These are phyloP conservation scores for Falco berigora DNA, from an alignment of 2,797 vertebrate species.

Conservation along the genomic window DNA sequence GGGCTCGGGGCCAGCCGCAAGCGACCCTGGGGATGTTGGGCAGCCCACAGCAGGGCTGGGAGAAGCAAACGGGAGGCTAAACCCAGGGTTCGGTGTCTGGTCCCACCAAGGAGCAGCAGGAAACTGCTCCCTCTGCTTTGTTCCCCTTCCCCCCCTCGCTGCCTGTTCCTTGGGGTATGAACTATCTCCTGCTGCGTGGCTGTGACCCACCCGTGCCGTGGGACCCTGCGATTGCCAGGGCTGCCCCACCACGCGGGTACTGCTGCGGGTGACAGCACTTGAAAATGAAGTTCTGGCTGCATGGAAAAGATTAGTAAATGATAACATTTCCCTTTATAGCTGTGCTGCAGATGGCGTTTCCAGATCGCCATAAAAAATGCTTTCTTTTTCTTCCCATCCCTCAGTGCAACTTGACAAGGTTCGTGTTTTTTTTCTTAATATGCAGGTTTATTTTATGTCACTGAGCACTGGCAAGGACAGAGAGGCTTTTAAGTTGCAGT, in stretches of 20 bases:
- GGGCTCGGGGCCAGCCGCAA: neutral
- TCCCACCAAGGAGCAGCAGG: neutral
- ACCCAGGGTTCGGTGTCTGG: neutral
- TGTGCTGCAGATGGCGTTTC: neutral
- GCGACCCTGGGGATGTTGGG: fast-evolving
- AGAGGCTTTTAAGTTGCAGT: constrained; percentile 7
- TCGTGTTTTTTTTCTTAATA: neutral
- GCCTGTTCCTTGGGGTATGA: fast-evolving
- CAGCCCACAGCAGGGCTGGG: neutral
- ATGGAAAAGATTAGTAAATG: neutral
- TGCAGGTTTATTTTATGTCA: constrained; percentile 3
- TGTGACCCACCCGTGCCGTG: neutral
- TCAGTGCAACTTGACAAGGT: neutral
- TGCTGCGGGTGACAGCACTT: neutral
- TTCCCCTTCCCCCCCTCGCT: neutral
- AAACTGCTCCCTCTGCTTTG: neutral
- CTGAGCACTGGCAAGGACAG: neutral
- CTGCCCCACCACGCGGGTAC: fast-evolving
- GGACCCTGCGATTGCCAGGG: fast-evolving
- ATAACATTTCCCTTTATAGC: neutral
- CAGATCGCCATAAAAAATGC: neutral
- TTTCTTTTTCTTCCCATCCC: neutral
- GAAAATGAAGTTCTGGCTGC: neutral
- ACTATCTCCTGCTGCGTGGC: fast-evolving
- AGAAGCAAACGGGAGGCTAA: neutral